phyloP scores from a whole-genome alignment of 2,888 invertebrate genomes.

The Geotrupes spiniger region DNA sequence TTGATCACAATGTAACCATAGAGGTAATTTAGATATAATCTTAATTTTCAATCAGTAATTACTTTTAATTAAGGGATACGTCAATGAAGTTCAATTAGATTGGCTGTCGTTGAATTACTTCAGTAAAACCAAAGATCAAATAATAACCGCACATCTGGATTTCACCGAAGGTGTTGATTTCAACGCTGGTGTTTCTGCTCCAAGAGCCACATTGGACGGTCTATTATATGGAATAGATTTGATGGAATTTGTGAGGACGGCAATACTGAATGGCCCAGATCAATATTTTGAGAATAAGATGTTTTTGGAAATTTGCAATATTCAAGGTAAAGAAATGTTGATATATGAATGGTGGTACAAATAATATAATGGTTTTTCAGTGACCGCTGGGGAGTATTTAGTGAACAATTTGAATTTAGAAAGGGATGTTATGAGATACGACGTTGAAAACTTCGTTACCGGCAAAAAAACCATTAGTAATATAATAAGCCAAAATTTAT shows the following conservation, averaged over 20 bases:
- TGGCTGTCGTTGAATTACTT: conserved; percentile 53
- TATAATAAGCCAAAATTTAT: conserved; percentile 46
- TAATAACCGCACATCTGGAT: conserved; percentile 46
- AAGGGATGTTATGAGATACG: conserved; percentile 53
- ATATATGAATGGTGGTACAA: too few species aligned
- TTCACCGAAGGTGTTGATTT: conserved; percentile 49
- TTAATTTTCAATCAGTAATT: neutral
- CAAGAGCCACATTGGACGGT: conserved; percentile 42
- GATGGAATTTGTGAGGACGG: conserved; percentile 47
- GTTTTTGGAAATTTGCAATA: conserved; percentile 34
- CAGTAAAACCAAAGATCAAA: conserved; percentile 53
- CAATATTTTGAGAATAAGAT: conserved; percentile 48
- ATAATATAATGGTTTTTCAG: too few species aligned
- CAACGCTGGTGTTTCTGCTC: conserved; percentile 40
- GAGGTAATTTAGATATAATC: conserved; percentile 34
- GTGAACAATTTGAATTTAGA: conserved; percentile 55
- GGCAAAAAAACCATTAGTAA: conserved; percentile 48
- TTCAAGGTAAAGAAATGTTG: too few species aligned
- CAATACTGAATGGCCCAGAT: conserved; percentile 47
- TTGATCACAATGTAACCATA: conserved; percentile 39
- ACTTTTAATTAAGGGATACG: conserved; percentile 46
- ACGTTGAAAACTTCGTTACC: conserved; percentile 48
- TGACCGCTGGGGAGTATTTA: conserved; percentile 39
- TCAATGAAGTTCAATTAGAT: conserved; percentile 52
- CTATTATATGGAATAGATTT: conserved; percentile 44